phyloP scores from a whole-genome alignment of 2,888 invertebrate species.

The Aplocera efformata region DNA sequence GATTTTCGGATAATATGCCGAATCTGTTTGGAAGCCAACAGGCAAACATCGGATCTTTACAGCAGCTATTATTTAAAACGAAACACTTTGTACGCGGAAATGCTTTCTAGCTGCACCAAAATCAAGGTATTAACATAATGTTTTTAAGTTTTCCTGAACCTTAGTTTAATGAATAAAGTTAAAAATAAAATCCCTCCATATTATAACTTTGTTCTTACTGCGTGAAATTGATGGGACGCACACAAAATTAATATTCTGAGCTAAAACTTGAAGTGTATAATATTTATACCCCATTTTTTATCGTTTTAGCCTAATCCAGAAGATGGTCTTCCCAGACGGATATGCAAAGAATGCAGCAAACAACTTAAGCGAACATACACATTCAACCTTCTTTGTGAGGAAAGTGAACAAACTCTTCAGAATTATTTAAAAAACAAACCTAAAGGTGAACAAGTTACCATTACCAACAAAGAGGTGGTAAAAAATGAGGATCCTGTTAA shows the following conservation, averaged over 20 bases:
- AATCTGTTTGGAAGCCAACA: conserved; percentile 54
- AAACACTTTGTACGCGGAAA: conserved; percentile 57
- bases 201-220: too few species aligned
- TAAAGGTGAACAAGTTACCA: conserved; percentile 3
- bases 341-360: conserved; percentile 64
- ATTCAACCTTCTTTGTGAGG: conserved; percentile 60
- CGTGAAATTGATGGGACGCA: too few species aligned
- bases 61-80: conserved; percentile 56
- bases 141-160: too few species aligned
- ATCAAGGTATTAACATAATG: conserved; percentile 46
- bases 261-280: conserved; percentile 7
- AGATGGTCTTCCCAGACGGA: conserved; percentile 60
- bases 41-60: conserved; percentile 60
- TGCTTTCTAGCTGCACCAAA: conserved; percentile 62
- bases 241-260: too few species aligned
- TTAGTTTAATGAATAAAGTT: too few species aligned
- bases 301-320: conserved; percentile 50
- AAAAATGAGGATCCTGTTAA: conserved; percentile 14
- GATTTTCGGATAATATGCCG: conserved; percentile 63
- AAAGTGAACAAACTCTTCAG: conserved; percentile 55
- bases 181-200: too few species aligned
- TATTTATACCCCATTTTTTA: conserved; percentile 19
- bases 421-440: conserved; percentile 32
- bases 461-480: neutral
- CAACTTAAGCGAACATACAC: conserved; percentile 57